Evolutionary conservation across 2,113 vertebrate species (phyloP), one percentile per base, ranked within the genome.

Genomic region (Anser cygnoides): DNA sequence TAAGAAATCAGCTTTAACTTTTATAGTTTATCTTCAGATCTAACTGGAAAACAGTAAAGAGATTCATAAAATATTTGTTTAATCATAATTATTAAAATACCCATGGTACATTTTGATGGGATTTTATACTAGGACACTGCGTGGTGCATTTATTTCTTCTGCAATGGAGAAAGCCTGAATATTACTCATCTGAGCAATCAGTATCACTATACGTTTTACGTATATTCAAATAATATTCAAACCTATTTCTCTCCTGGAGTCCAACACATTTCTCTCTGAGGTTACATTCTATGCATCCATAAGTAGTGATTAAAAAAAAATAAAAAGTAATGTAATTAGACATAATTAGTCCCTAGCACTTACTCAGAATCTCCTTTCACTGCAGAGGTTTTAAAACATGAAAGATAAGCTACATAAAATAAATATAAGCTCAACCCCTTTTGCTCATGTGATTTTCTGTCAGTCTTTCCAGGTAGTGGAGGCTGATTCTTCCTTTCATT

Each of bases 251-350:
- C 14, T 26, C 35, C 7, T 35, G 41, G 81, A 55, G 43, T 66
- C 1, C 26, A 22, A 4, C 3, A 3, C 14, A 71, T 1, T 3
- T 82, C 8, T 39, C 31, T 37, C 12, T 7, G 6, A 17, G 37
- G 39, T 23, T 43, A 22, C 31, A 49, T 57, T 4, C 5, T 76
- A 9, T 58, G 55, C 9, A 8, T 55, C 12, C 14, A 13, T 61
- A 50, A 85, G 1, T 5, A 63, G 12, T 39, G 2, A 79, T 72
- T 52, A 57, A 61, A 78, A 46, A 20, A 49, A 21, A 49, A 21
- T 11, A 49, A 49, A 49, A 49, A 49, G 46, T 49, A 49, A 49
- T 49, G 46, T 49, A 49, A 49, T 49, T 49, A 49, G 46, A 46
- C 20, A 49, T 49, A 49, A 86, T 65, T 33, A 37, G 17, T 13